Evolutionary conservation across 2,888 invertebrate genomes (phyloP).

Genomic region (Bellardia bayeri): DNA sequence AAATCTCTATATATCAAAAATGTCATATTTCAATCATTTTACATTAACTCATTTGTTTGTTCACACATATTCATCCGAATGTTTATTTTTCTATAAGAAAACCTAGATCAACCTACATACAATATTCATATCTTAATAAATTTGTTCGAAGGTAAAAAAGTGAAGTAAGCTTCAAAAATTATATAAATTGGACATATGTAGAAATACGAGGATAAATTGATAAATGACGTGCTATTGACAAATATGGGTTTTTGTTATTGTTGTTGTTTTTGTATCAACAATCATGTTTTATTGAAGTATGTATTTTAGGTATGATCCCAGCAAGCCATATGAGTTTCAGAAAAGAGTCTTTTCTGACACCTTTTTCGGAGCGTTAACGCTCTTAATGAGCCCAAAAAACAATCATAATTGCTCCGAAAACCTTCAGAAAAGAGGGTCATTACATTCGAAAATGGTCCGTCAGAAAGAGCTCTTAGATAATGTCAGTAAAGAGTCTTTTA

Average conservation of each 20-base stretch:
- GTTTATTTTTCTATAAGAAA: slow-evolving; percentile 2
- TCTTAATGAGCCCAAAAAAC: too few relatives aligned
- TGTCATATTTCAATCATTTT: slow-evolving; percentile 51
- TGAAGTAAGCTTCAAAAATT: background rate
- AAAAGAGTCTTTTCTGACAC: too few relatives aligned
- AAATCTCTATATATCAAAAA: background rate
- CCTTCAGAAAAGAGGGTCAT: too few relatives aligned
- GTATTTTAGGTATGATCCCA: background rate
- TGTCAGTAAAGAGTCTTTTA: too few relatives aligned
- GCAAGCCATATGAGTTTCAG: too few relatives aligned
- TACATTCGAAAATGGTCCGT: too few relatives aligned
- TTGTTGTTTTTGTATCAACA: background rate
- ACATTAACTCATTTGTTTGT: slow-evolving; percentile 32
- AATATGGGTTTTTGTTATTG: slow-evolving; percentile 1
- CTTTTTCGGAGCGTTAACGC: too few relatives aligned
- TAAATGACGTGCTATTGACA: slow-evolving; percentile 60
- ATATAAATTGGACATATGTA: background rate
- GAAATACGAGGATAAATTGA: slow-evolving; percentile 37
- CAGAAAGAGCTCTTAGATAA: too few relatives aligned
- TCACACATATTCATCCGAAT: background rate
- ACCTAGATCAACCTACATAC: background rate
- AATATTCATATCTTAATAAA: background rate
- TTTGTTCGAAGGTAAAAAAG: background rate
- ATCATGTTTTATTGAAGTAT: background rate
- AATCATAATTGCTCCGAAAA: too few relatives aligned